phyloP scores from a whole-genome alignment of 2,113 vertebrate species.

The Mormyrus iriodes region DNA sequence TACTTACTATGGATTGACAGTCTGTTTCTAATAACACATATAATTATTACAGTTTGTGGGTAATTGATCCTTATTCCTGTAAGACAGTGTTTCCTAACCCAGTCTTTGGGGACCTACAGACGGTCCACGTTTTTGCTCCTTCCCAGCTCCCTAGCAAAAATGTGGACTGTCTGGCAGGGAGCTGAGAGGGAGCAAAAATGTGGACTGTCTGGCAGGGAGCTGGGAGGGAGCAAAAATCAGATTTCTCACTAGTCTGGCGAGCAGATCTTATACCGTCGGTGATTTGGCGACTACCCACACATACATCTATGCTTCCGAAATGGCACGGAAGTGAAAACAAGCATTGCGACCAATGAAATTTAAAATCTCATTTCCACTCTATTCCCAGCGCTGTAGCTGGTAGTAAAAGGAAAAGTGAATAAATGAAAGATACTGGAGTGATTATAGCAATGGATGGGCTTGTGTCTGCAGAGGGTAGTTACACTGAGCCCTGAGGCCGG shows the following conservation, averaged over 20 bases:
- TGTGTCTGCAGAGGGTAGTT: not conserved
- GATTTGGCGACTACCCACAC: not conserved
- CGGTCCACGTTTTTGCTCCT: not conserved
- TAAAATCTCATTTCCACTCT: not conserved
- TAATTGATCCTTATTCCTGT: not conserved
- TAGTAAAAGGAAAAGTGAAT: slow-evolving; percentile 7
- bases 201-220: not conserved
- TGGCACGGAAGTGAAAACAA: not conserved
- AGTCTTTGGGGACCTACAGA: not conserved
- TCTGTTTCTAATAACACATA: not conserved
- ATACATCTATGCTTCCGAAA: not conserved
- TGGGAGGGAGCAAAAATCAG: not conserved
- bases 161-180: not conserved
- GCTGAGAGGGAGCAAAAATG: not conserved
- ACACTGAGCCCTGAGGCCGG: not conserved
- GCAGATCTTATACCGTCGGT: not conserved
- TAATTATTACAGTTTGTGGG: not conserved
- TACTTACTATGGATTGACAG: not conserved
- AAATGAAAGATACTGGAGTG: not conserved
- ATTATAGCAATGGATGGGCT: slow-evolving; percentile 9
- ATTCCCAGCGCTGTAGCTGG: not conserved
- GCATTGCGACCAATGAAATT: not conserved
- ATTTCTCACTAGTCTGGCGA: not conserved
- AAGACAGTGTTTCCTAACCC: not conserved
- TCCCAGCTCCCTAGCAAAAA: not conserved